phyloP scores from a whole-genome alignment of 2,888 invertebrate species.

The Trissolcus brochymenae region DNA sequence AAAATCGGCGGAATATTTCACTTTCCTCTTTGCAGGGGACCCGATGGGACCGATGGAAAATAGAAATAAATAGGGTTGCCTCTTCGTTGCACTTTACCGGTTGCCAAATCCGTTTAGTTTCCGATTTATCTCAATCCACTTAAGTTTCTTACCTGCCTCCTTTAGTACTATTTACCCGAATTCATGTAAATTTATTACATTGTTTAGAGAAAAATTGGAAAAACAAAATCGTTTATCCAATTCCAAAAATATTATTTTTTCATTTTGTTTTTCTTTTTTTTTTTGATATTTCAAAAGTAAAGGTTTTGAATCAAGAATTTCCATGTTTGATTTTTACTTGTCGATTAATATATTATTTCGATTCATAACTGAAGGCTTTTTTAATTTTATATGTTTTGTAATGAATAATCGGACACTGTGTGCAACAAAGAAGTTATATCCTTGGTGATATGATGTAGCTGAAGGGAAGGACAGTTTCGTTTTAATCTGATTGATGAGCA shows the following conservation, averaged over 20 bases:
- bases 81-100: slow-evolving; percentile 46
- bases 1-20: slow-evolving; percentile 72
- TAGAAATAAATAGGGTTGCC: slow-evolving; percentile 66
- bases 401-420: no score
- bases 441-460: no score
- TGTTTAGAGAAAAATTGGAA: not conserved
- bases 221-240: no score
- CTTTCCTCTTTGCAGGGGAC: slow-evolving; percentile 62
- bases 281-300: no score
- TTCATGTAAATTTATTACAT: slow-evolving; percentile 47
- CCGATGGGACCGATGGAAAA: slow-evolving; percentile 63
- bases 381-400: no score
- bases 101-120: slow-evolving; percentile 41
- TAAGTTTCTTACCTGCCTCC: slow-evolving; percentile 22
- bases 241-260: no score
- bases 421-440: no score
- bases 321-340: no score
- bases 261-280: no score
- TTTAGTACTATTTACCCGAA: not conserved
- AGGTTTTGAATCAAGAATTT: no score
- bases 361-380: no score
- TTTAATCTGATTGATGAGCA: slow-evolving; percentile 53
- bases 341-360: no score
- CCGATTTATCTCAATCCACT: slow-evolving; percentile 49
- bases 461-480: slow-evolving; percentile 13